Base-by-base conservation (phyloP, 2,797 vertebrate species). In the Coendou prehensilis region DNA sequence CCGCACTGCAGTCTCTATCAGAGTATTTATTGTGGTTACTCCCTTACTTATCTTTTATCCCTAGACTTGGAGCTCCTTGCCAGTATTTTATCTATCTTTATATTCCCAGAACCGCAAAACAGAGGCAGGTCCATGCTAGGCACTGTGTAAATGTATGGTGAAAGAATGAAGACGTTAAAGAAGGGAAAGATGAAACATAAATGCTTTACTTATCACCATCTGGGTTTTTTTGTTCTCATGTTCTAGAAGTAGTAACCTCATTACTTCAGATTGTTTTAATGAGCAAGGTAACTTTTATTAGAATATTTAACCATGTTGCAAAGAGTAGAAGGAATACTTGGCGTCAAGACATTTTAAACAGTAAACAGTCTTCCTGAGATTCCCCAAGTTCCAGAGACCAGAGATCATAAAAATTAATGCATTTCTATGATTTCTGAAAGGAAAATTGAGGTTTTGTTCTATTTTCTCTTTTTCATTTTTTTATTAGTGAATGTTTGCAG, bases 151-250 rank as follows among this genome's bases (percentile, higher is more conserved):
- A 73, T 37, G 1, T 47, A 5, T 56, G 20, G 41, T 50, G 50
- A 87, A 47, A 96, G 56, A 93, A 20, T n/a, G 63, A 76, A 93
- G n/a, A 41, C 56, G 57, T 52, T 78, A 78, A 63, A 90, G 87
- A 71, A 69, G 64, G 57, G 45, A 57, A 33, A 73, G 56, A 82
- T 45, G 13, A 87, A 89, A 71, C 84, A 69, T 13, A 47, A 76
- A 86, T 41, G 79, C 57, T 80, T 37, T 50, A 28, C 33, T 69
- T 95, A 6, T 88, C 75, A 59, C n/a, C 47, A 18, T 75, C 67
- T 91, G 45, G 11, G 6, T 82, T 50, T 28, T 86, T 95, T 73
- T 79, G 5, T 79, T 86, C 56, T 87, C 50, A 67, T 15, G 41
- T 82, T 94, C 75, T 86, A n/a, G 63, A 86, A 71, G 5, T 63